A percentile compares a stretch with the other conserved stretches of the same genome.
phyloP scores from a whole-genome alignment of 2,113 vertebrate species.

The Gambusia affinis region DNA sequence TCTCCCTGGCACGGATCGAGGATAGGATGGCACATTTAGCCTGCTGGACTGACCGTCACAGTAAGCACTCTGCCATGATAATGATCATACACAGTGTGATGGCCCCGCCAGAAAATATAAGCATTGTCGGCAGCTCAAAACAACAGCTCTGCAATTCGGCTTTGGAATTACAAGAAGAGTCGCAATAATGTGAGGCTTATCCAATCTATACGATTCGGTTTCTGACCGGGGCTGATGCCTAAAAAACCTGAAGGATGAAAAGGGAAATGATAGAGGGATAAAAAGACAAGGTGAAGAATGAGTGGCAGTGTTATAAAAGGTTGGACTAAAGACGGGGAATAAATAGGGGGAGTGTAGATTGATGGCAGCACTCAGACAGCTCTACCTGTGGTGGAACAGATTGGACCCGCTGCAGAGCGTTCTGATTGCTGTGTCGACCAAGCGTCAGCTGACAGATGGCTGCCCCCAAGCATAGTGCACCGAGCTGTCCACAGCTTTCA shows the following conservation, averaged over 20 bases:
- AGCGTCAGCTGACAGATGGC: constrained; percentile 81
- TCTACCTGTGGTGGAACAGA: constrained; percentile 81
- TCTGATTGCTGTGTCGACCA: constrained; percentile 77
- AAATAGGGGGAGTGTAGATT: constrained; percentile 48
- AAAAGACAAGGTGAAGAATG: constrained; percentile 23
- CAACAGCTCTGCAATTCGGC: neutral
- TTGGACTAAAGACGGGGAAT: constrained; percentile 44
- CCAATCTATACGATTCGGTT: neutral
- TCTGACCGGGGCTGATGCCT: neutral
- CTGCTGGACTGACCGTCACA: constrained; percentile 53
- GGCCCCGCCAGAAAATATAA: constrained; percentile 23
- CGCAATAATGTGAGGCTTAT: neutral
- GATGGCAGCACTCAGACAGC: constrained; percentile 60
- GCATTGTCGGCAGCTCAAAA: constrained; percentile 14
- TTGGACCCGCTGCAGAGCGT: constrained; percentile 76
- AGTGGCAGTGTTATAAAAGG: constrained; percentile 20
- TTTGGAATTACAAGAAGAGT: constrained; percentile 1
- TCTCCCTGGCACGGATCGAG: constrained; percentile 46
- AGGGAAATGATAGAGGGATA: constrained; percentile 5
- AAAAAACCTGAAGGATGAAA: neutral
- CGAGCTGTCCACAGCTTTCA: constrained; percentile 53
- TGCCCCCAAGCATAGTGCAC: constrained; percentile 72
- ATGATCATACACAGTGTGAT: constrained; percentile 33
- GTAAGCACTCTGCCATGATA: constrained; percentile 58
- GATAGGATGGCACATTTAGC: constrained; percentile 61